Evolutionary conservation across 2,797 vertebrate species (phyloP), one percentile per base, ranked within the genome.

Genomic region (Pachyuromys duprasi): DNA sequence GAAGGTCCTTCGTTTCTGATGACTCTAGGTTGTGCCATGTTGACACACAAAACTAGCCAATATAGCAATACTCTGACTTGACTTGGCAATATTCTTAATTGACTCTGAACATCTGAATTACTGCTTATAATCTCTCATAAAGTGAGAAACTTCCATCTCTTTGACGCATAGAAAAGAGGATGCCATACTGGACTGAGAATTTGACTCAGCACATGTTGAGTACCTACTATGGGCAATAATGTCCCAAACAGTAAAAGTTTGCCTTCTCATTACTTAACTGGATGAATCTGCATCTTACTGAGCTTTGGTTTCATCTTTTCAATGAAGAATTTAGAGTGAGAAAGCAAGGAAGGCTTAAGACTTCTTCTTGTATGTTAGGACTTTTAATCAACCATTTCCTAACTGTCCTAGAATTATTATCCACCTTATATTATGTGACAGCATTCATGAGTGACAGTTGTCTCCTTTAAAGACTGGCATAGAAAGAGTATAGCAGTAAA

Each of bases 401-500:
- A n/a, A 62, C 65, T 89, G 4, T 93, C 28, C 39, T 96, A 39
- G 62, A 96, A 93, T 39, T 92, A 86, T 93, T 95, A 79, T 72
- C 65, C 15, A 81, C 31, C 28, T 93, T 67, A 90, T 33, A 26
- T 69, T 79, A 24, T 67, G 3, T 75, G 55, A 79, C 15, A 90
- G 45, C 39, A 80, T 96, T 90, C 26, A 79, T 78, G 28, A 78
- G 55, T 87, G 7, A 74, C 62, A 86, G 81, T 76, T 93, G 9
- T 78, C 62, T 95, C 39, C 74, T 57, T 74, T 39, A 76, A 90
- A 93, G 72, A 6, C 13, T 90, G 90, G 31, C 31, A 45, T 79
- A 18, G 36, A 65, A 82, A 92, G 65, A 33, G 49, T 11, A 63
- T 79, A 60, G 20, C 11, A 39, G 11, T 78, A 82, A 63, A 6